These are phyloP conservation scores for Aporrectodea caliginosa DNA, from an alignment of 1,140 invertebrate species.

Conservation along the genomic window DNA sequence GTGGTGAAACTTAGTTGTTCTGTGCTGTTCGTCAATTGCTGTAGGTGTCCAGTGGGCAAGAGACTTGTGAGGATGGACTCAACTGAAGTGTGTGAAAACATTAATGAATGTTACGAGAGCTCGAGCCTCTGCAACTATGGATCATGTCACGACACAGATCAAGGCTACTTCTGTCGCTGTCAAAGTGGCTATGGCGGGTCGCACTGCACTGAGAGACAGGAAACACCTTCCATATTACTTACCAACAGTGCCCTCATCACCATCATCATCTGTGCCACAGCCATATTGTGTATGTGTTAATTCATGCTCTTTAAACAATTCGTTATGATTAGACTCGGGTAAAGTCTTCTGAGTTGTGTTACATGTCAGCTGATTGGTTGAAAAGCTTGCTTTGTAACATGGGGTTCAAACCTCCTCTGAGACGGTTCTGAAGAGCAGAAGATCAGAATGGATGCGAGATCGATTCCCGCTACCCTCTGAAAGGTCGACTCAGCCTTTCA, in stretches of 20 bases:
- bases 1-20: no score
- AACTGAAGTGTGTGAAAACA: not conserved
- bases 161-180: constrained; percentile 63
- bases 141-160: not conserved
- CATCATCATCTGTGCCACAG: not conserved
- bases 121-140: not conserved
- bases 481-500: no score
- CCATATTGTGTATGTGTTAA: not conserved
- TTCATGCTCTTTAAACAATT: no score
- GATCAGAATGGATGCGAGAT: no score
- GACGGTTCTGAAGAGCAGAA: no score
- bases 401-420: no score
- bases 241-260: constrained; percentile 13
- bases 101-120: not conserved
- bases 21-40: no score
- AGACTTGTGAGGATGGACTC: not conserved
- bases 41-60: not conserved
- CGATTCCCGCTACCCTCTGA: no score
- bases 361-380: no score
- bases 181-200: constrained; percentile 86
- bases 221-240: constrained; percentile 31
- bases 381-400: no score
- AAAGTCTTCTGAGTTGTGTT: no score
- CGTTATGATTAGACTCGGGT: no score
- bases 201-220: constrained; percentile 70